Evolutionary conservation across 1,140 invertebrate genomes (phyloP).

Genomic region (Drosophila suzukii): DNA sequence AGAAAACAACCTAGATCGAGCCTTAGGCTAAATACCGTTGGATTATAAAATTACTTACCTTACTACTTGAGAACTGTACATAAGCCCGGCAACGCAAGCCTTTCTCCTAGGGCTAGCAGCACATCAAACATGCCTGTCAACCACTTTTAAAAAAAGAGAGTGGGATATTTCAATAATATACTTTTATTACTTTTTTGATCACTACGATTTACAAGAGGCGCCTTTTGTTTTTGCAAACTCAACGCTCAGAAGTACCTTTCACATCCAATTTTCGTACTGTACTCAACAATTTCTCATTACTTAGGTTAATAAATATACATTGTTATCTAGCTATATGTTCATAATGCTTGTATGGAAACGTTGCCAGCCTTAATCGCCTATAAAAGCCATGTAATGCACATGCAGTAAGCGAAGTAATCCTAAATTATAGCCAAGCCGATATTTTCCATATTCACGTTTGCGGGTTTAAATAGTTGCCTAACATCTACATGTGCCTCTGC

Average conservation of each 20-base stretch:
- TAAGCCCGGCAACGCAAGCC: too few species aligned
- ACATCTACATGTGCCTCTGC: conserved; percentile 50
- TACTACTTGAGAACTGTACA: too few species aligned
- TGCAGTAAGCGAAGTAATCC: conserved; percentile 43
- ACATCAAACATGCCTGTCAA: too few species aligned
- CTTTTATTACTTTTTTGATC: conserved; percentile 8
- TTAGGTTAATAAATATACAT: conserved; percentile 30
- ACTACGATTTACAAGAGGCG: not conserved
- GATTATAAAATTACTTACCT: too few species aligned
- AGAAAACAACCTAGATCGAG: too few species aligned
- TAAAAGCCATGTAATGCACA: conserved; percentile 59
- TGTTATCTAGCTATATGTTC: conserved; percentile 12
- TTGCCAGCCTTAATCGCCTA: conserved; percentile 44
- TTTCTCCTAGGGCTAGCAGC: too few species aligned
- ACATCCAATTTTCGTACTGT: conserved; percentile 1
- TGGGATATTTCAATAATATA: not conserved
- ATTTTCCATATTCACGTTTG: conserved; percentile 37
- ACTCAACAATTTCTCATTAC: conserved; percentile 40
- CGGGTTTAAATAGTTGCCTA: conserved; percentile 42
- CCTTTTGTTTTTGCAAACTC: too few species aligned
- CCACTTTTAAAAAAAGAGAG: not conserved
- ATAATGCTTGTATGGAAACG: conserved; percentile 12
- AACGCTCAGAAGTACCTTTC: not conserved
- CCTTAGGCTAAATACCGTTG: too few species aligned
- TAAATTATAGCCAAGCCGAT: conserved; percentile 60